Conservation (phyloP, 2,888 invertebrate species). For the Heliconius sara region DNA sequence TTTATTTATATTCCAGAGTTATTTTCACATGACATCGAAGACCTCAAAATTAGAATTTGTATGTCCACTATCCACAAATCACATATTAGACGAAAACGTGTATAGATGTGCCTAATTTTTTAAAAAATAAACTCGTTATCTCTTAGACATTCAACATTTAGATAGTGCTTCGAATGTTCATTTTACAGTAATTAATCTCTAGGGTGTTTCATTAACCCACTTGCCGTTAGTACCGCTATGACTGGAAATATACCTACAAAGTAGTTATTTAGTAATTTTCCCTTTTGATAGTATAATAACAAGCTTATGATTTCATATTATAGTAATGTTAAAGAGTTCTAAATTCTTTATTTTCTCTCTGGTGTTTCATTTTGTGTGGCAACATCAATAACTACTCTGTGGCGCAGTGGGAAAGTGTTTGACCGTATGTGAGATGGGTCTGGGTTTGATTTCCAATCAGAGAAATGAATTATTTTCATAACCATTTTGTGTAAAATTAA, state of each 20-base stretch:
- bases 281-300: conserved; percentile 24
- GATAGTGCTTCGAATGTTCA: conserved; percentile 22
- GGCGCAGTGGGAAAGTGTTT: not conserved
- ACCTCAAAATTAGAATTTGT: not conserved
- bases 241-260: not conserved
- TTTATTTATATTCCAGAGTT: no score
- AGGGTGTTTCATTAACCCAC: conserved; percentile 40
- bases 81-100: not conserved
- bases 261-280: conserved; percentile 16
- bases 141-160: not conserved
- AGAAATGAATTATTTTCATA: not conserved
- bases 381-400: not conserved
- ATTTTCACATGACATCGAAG: not conserved
- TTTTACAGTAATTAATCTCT: conserved; percentile 37
- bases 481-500: no score
- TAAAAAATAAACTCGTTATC: not conserved
- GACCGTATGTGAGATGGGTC: not conserved
- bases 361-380: no score
- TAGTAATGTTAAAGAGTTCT: conserved; percentile 1
- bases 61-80: not conserved
- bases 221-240: conserved; percentile 16
- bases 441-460: not conserved
- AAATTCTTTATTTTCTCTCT: not conserved
- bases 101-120: not conserved
- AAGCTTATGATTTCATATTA: not conserved